Evolutionary conservation across 2,113 vertebrate genomes (phyloP), one percentile per base, ranked within the genome.

Genomic region (Sylvia atricapilla): DNA sequence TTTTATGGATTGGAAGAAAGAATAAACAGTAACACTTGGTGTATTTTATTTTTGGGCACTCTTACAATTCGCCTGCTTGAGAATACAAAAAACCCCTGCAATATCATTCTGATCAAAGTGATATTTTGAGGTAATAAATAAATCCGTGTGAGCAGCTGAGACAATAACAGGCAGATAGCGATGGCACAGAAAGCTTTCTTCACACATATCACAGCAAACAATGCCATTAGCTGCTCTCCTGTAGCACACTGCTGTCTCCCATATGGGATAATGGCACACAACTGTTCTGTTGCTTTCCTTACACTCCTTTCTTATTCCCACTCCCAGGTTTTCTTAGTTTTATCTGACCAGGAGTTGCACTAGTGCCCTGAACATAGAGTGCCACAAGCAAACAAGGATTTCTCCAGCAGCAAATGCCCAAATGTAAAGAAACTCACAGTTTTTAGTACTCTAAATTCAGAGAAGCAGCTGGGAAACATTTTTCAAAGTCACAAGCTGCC

Each of bases 11-110:
- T 41, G 11, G 33, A 89, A 70, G 8, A 53, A 64, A 55, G 8
- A 86, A 85, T 14, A 28, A 63, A 5, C 3, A 19, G 4, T 13
- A 66, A 0, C 3, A 33, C 20, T 72, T 47, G 0, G 0, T 25
- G 13, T 10, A 24, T 63, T 73, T 64, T 50, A 43, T 78, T 62
- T 75, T 47, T 49, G 8, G 12, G 3, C 31, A 63, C 4, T 27
- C 2, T 39, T 49, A 50, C 1, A n/a, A 6, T 44, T 70, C 53
- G 3, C 3, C n/a, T 18, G 4, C 12, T 47, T 37, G 6, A 64
- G 18, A 35, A 62, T 7, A 19, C 5, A 2, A 28, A 17, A 8
- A 8, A n/a, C 13, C 6, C 22, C 1, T 41, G 2, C 10, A 39
- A 15, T 60, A 33, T 30, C 68, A 30, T 60, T 75, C 30, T 73